Base-by-base conservation (phyloP, 2,797 vertebrate genomes). In the Anomalospiza imberbis region DNA sequence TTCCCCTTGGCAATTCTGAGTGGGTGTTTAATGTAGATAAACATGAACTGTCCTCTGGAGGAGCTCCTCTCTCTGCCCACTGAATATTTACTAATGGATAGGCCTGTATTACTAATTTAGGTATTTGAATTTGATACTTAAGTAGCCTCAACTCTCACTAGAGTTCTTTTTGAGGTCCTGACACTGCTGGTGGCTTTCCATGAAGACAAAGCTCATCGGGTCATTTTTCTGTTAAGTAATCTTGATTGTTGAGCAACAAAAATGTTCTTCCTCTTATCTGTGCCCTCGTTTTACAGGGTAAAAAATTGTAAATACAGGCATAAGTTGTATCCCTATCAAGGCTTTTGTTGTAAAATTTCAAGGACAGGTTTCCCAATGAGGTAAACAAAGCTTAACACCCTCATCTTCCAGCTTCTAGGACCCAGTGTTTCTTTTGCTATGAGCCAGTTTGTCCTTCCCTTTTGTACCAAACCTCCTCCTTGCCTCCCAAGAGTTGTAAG, bases 301-400 rank as follows among this genome's bases (percentile, higher is more conserved):
- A 90, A 62, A 51, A 40, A 10, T 2, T 45, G 21, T 61, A 63
- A 63, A 67, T 48, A 68, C 20, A 65, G 7, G 4, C 74, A 54
- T 29, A 75, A 80, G 78, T 72, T 62, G n/a, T 17, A 54, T 32
- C 40, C 57, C 6, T 65, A 6, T 38, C 13, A 70, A 68, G 22
- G 21, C 15, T 54, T 86, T 34, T 40, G 38, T 13, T 58, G 12
- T 34, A 82, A 79, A 73, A 87, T 29, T 50, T 47, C 10, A 12
- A 62, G 36, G 32, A 51, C 3, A 3, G 9, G 36, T 84, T 81
- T 54, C 26, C 40, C 57, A 65, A 2, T 11, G 24, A 63, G 26
- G 36, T 15, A 63, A 63, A 10, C 24, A 45, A 45, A 19, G 9
- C 11, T 51, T 40, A 60, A 2, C 0, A 0, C 7, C 25, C 22